Evolutionary conservation across 2,113 vertebrate genomes (phyloP).

Genomic region (Ranitomeya variabilis): DNA sequence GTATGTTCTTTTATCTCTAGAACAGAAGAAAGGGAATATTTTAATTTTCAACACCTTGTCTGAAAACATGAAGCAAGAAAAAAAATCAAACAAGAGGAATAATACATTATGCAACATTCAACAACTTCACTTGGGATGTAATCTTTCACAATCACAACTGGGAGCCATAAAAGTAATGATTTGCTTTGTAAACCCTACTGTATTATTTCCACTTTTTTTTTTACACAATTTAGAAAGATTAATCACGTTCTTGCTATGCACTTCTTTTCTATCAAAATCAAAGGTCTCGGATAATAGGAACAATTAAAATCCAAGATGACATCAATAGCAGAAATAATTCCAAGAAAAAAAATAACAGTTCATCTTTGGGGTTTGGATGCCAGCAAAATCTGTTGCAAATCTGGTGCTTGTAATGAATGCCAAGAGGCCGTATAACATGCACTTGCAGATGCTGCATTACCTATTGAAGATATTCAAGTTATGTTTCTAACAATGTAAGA

Average conservation of each 20-base stretch:
- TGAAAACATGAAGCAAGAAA: conserved; percentile 37
- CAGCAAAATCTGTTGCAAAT: background rate
- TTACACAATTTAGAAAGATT: background rate
- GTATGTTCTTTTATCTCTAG: conserved; percentile 36
- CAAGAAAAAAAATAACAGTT: background rate
- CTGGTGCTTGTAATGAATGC: background rate
- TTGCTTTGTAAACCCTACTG: conserved; percentile 20
- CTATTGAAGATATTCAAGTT: background rate
- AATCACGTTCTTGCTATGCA: background rate
- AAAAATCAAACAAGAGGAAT: background rate
- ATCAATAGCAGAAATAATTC: background rate
- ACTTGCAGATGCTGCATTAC: background rate
- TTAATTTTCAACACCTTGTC: conserved; percentile 25
- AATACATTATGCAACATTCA: conserved; percentile 3
- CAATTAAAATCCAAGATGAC: background rate
- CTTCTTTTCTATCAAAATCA: background rate
- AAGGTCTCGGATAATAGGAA: conserved; percentile 17
- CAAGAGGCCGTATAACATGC: background rate
- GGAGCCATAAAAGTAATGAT: background rate
- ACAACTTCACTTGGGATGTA: background rate
- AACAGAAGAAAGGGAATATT: background rate
- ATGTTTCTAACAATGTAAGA: background rate
- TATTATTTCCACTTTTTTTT: conserved; percentile 9
- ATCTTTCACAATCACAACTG: background rate
- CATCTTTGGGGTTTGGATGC: background rate